These are phyloP conservation scores for Ochropacha duplaris DNA, from an alignment of 2,888 invertebrate species.

Conservation along the genomic window DNA sequence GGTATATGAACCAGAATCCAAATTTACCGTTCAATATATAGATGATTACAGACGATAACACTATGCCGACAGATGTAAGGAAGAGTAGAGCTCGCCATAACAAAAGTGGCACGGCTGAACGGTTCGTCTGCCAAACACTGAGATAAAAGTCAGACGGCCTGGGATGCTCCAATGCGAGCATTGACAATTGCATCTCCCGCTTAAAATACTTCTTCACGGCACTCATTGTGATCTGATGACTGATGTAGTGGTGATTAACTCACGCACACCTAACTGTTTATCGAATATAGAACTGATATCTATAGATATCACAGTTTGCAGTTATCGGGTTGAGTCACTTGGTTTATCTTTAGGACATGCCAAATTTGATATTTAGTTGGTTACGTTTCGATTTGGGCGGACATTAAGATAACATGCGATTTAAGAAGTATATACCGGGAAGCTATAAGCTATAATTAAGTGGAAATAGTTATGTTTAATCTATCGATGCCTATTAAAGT, in stretches of 20 bases:
- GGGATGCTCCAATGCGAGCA: slow-evolving; percentile 60
- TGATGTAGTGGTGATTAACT: slow-evolving; percentile 21
- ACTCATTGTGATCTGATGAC: slow-evolving; percentile 53
- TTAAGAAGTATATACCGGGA: not conserved
- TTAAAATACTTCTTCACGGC: slow-evolving; percentile 62
- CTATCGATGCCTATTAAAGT: too few relatives aligned
- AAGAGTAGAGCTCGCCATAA: slow-evolving; percentile 64
- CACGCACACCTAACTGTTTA: slow-evolving; percentile 19
- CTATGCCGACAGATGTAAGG: slow-evolving; percentile 55
- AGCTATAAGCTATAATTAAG: too few relatives aligned
- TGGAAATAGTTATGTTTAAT: too few relatives aligned
- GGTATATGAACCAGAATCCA: slow-evolving; percentile 76
- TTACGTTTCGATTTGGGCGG: slow-evolving; percentile 6
- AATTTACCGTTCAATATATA: slow-evolving; percentile 49
- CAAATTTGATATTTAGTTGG: slow-evolving; percentile 33
- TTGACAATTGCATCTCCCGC: slow-evolving; percentile 53
- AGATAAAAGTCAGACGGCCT: slow-evolving; percentile 67
- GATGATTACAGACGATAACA: slow-evolving; percentile 54
- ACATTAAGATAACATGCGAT: not conserved
- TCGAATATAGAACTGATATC: slow-evolving; percentile 35
- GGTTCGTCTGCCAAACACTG: slow-evolving; percentile 69
- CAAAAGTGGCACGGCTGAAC: slow-evolving; percentile 65
- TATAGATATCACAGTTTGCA: slow-evolving; percentile 29
- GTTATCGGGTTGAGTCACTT: slow-evolving; percentile 41
- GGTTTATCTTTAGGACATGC: slow-evolving; percentile 40